Evolutionary conservation across 2,113 vertebrate genomes (phyloP), one percentile per base, ranked within the genome.

Genomic region (Prinia subflava): DNA sequence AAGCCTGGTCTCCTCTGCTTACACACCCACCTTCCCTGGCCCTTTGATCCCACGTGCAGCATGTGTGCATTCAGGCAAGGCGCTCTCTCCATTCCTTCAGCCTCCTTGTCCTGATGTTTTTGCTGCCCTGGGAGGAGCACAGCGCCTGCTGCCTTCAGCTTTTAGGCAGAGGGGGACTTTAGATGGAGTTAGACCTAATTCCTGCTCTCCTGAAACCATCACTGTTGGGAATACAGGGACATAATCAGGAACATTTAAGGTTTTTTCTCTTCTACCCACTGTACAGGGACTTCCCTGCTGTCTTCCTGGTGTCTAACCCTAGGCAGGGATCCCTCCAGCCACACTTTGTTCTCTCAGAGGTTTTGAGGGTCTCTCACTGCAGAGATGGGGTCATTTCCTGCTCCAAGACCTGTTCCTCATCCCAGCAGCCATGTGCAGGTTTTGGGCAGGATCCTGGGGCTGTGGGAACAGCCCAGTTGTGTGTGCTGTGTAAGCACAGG

Each of bases 401-500:
- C 5, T 22, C 27, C 31, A 16, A 22, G 37, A 39, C 11, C 31
- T 75, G 52, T 10, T 71, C 62, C 50, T 25, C 67, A 44, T 24
- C 70, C 25, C 2, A 9, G 62, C 21, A 63, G 78, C 60, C 65
- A 10, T 1, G 12, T 5, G 3, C 46, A 84, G 69, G 27, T 73
- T 41, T 17, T 39, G 50, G 82, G 42, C 16, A 47, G 57, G 77
- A 70, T 49, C n/a, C 73, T 33, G 56, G 37, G n/a, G n/a, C 27
- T 1, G 7, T 53, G 47, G 86, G 93, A 95, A 92, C 3, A 76
- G 85, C 76, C 69, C 93, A 83, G 76, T n/a, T 96, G 96, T 77
- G 71, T 80, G 85, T 94, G 94, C 94, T 96, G 68, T 94, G 92
- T 47, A 92, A 97, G 95, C 96, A 96, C 65, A 83, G 67, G 85